Evolutionary conservation across 1,140 invertebrate genomes (phyloP), one percentile per base, ranked within the genome.

Genomic region (Sipha flava): DNA sequence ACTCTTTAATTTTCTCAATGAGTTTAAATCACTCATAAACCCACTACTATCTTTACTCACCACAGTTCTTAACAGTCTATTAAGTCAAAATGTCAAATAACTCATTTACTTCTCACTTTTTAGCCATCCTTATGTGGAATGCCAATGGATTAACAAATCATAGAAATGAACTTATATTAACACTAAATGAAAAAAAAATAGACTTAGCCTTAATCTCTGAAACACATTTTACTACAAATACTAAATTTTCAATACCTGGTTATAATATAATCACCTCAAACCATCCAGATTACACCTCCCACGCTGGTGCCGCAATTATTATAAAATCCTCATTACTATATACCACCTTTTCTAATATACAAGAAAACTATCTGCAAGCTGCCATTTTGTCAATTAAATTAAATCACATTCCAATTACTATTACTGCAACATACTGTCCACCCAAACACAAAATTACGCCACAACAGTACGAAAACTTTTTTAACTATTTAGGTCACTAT

Each of bases 61-160:
- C 26, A 34, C 57, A 62, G 45, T 37, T 80, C 18, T 43, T 18
- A 31, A 70, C 66, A 3, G 40, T 47, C 66, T 70, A 18, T n/a
- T 70, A 47, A 70, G 29, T 5, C 37, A 29, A 45, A 70, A 70
- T 70, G 40, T 29, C 12, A 45, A 70, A 79, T 79, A 40, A 59
- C 31, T 54, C 14, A 47, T 43, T 45, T 16, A 70, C 43, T 18
- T 47, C 43, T 26, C n/a, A 45, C 23, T 68, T 40, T 12, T 29
- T 68, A 43, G 34, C 21, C 66, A 68, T 68, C 40, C 66, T 68
- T 23, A 34, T 79, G 10, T 82, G 82, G 79, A 82, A 82, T 64
- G 66, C 83, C 21, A 83, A 83, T 37, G 81, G 82, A 7, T 34
- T 82, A 64, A 21, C 29, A 2, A 81, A 82, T 37, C 82, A 81